Base-by-base conservation (phyloP, 2,113 vertebrate species). In the Syngnathoides biaculeatus region DNA sequence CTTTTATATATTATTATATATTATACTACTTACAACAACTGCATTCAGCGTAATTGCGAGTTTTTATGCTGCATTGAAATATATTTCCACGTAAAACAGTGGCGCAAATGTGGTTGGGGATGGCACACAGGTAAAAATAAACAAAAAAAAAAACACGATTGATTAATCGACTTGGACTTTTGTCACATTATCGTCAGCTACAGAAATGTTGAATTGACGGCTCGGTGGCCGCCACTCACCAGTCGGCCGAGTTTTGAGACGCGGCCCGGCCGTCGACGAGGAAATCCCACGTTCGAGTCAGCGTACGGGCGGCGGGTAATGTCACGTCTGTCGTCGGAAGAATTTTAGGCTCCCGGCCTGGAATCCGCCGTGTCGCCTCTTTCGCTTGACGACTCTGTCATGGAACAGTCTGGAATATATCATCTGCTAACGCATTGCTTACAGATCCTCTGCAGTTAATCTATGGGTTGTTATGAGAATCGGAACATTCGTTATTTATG, bases 251-350 rank as follows among this genome's bases (percentile, higher is more conserved):
- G 14, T 27, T 45, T 65, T 42, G 67, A 81, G 56, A 60, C 30
- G 26, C 64, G 26, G 60, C 55, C 65, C 67, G 22, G 38, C 24
- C 24, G 57, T 73, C 26, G n/a, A 22, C 30, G 53, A 61, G 35
- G 9, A 72, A 38, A 10, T 52, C 58, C 11, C 39, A 14, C 38
- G 39, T 43, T 45, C 57, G 19, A 69, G 72, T 73, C 43, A 30
- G 42, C 57, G 26, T 39, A n/a, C 39, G 26, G 26, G 6, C 0
- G 35, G 61, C 45, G 67, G 66, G 63, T 70, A 68, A 55, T 72
- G 52, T 79, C 65, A 53, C 40, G 64, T 83, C 77, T 80, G 75
- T 87, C 79, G 69, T 68, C 55, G 43, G 65, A 10, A 14, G 74
- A 78, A 80, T 79, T 82, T 81, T 61, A 3, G 30, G 57, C 59